These are phyloP conservation scores for Stomatorhinus ivindoensis DNA, from an alignment of 2,113 vertebrate genomes.

Conservation along the genomic window DNA sequence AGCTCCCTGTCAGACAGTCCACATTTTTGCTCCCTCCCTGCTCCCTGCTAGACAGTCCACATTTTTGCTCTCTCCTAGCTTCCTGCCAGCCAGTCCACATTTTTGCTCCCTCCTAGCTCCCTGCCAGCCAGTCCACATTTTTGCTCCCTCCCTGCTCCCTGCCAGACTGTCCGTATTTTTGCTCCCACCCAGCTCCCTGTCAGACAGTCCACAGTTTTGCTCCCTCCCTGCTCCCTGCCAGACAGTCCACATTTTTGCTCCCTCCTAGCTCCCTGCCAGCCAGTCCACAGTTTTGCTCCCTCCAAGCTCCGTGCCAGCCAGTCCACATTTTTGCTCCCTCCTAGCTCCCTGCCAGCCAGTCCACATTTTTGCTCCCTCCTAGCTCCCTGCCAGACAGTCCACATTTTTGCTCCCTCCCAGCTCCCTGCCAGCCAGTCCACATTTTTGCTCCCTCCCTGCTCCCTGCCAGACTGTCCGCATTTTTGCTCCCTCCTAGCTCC, in stretches of 20 bases:
- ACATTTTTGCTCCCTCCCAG: background rate
- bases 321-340: background rate
- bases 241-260: background rate
- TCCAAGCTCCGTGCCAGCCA: background rate
- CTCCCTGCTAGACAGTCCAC: no score
- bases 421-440: no score
- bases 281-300: background rate
- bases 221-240: background rate
- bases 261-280: no score
- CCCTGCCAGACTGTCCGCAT: background rate
- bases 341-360: no score
- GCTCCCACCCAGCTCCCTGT: no score
- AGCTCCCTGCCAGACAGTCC: background rate
- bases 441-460: background rate
- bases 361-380: background rate
- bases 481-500: no score
- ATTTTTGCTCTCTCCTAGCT: background rate
- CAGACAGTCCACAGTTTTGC: background rate
- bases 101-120: no score
- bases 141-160: background rate
- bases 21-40: background rate
- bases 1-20: background rate
- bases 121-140: no score
- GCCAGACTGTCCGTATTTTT: background rate
- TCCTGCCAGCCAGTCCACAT: background rate